Evolutionary conservation across 1,140 invertebrate genomes (phyloP).

Genomic region (Notospermus geniculatus): DNA sequence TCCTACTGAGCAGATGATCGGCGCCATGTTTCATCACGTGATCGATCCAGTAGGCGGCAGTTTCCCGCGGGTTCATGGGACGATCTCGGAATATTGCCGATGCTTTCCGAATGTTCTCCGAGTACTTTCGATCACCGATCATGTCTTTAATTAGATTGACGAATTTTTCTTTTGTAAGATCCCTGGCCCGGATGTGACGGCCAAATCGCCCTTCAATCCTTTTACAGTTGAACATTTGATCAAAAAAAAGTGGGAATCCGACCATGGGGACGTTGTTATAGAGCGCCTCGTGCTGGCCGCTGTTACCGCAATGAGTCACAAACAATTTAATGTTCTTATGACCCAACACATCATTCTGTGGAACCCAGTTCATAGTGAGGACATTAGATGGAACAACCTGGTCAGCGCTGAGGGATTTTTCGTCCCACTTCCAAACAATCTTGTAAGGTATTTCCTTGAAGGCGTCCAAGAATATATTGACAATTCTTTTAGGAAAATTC

Average conservation of each 20-base stretch:
- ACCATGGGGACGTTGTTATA: conserved; percentile 36
- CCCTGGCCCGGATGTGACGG: conserved; percentile 17
- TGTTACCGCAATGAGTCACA: conserved; percentile 38
- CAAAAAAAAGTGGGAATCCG: conserved; percentile 19
- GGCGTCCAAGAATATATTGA: not conserved
- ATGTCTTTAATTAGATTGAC: conserved; percentile 20
- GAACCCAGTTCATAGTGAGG: conserved; percentile 62
- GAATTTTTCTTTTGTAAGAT: conserved; percentile 17
- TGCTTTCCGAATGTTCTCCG: conserved; percentile 26
- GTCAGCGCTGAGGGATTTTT: not conserved
- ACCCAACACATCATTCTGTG: conserved; percentile 59
- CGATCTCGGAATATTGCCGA: conserved; percentile 30
- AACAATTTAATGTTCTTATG: conserved; percentile 32
- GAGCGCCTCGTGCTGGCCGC: conserved; percentile 31
- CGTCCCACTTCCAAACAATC: conserved; percentile 2
- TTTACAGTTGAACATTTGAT: conserved; percentile 24
- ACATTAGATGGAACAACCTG: not conserved
- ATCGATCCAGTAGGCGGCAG: conserved; percentile 32
- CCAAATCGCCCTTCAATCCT: conserved; percentile 25
- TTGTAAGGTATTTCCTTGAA: conserved; percentile 3
- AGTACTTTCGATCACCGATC: conserved; percentile 25
- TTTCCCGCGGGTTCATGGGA: conserved; percentile 24
- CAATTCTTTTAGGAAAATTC: not conserved
- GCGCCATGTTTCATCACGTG: conserved; percentile 38
- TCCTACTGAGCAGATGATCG: conserved; percentile 28